Base-by-base conservation (phyloP, 2,113 vertebrate genomes). In the Chiloscyllium plagiosum region DNA sequence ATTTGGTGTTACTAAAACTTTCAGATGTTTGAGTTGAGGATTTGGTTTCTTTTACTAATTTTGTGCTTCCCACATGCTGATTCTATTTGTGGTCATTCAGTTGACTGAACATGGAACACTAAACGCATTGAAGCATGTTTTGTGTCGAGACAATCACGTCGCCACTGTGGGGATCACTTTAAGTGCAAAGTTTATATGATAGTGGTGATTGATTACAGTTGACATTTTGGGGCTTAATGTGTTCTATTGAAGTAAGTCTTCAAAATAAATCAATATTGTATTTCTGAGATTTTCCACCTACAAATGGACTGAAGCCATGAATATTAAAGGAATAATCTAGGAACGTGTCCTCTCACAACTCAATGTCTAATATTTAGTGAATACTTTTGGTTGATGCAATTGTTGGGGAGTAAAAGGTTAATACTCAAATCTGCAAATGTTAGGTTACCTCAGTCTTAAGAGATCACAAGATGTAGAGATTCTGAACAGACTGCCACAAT, bases 71-170 rank as follows among this genome's bases (percentile, higher is more conserved):
- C 42, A 29, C 69, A 72, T 95, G 69, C 94, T 70, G 69, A 52
- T 95, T 72, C 94, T 72, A 95, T 76, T 95, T 95, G 94, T 50
- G 69, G 68, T 76, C 12, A 72, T 95, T 95, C 42, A 95, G 72
- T 72, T 42, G 69, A 72, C 68, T 95, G 24, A 72, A 95, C 12
- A 24, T 72, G 89, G 70, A 95, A 47, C 42, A 95, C 68, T 72
- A 47, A 72, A 95, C 47, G 94, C 50, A 95, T 95, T 95, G 69
- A 95, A 95, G 37, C 94, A 47, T 42, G 15, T 95, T 95, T 95
- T 50, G 24, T 47, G n/a, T 33, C 42, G 10, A 95, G 94, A 26
- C 47, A 24, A 52, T 95, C 42, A 13, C 52, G 69, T 72, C 47
- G 69, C 94, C 47, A 70, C 26, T 72, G 0, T 61, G 56, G 24